These are phyloP conservation scores for Pachycephus smyrnensis DNA, from an alignment of 2,888 invertebrate genomes.

Conservation along the genomic window DNA sequence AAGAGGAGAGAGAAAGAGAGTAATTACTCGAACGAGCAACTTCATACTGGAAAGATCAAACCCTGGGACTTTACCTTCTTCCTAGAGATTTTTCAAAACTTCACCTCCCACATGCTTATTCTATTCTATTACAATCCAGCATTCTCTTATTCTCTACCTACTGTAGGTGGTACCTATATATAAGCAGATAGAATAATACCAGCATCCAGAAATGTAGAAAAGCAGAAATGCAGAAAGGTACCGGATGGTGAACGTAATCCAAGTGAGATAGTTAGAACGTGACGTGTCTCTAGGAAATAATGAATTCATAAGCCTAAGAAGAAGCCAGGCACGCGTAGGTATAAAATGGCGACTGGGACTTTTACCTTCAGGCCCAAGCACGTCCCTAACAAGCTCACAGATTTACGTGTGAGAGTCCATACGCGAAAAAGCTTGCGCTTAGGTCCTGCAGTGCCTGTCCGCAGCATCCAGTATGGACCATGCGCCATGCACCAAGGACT, in stretches of 20 bases:
- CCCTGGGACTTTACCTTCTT: not conserved
- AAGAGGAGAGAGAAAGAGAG: too few species aligned
- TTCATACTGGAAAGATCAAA: not conserved
- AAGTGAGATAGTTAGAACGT: not conserved
- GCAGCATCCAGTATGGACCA: not conserved
- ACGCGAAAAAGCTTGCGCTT: not conserved
- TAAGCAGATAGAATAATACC: not conserved
- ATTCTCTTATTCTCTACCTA: not conserved
- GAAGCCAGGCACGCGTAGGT: not conserved
- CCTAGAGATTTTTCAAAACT: not conserved
- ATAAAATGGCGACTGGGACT: not conserved
- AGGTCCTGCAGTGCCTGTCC: not conserved
- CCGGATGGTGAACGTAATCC: not conserved
- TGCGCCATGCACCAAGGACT: too few species aligned
- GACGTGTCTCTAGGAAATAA: not conserved
- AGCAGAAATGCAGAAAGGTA: not conserved
- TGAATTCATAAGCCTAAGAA: not conserved
- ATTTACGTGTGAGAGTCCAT: not conserved
- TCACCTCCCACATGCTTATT: not conserved
- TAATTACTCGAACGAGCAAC: not conserved
- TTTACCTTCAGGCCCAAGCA: not conserved
- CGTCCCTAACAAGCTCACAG: constrained; percentile 7
- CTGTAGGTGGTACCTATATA: not conserved
- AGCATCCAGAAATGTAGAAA: not conserved
- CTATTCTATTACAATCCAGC: not conserved